Base-by-base conservation (phyloP, 2,113 vertebrate species). In the Orcinus orca region DNA sequence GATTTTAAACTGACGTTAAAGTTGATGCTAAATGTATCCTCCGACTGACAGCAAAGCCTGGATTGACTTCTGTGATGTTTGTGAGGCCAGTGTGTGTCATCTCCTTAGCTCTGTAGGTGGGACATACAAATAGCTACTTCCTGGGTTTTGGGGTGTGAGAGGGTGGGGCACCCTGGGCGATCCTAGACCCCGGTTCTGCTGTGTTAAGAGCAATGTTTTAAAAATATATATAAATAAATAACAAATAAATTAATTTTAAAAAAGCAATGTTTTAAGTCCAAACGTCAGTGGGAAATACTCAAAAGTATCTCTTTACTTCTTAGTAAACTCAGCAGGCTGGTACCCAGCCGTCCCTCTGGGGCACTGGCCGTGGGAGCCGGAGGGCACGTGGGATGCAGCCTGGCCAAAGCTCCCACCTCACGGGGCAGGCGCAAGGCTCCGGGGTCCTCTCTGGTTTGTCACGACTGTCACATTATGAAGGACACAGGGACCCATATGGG, bases 91-190 rank as follows among this genome's bases (percentile, higher is more conserved):
- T 0, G 2, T 21, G 55, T 0, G 5, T 25, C 0, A 0, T n/a
- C 33, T 6, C 2, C 10, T 1, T 23, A 29, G 23, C 47, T 18
- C 3, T 2, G 3, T 0, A 0, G 71, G 26, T 2, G 17, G 29
- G 25, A 15, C 9, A 0, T 2, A 18, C 73, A 10, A 1, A 31
- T 1, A 9, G 12, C 47, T n/a, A 10, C n/a, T 14, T 6, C 5
- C 62, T 41, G 62, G 74, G 58, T 17, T 53, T 44, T 8, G 47
- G 47, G 26, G 0, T 10, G 44, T 2, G 33, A 26, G 33, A 38
- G 26, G 60, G 18, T 15, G 74, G 17, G 74, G n/a, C 0, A 0
- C 33, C 47, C 62, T 25, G 74, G n/a, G 33, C 4, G 0, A 31
- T 1, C 25, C 74, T 11, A 9, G 62, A 41, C 47, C 74, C 10